Percentiles rank a stretch among this genome's conserved stretches.
Conservation (phyloP, 2,888 invertebrate species). For the Phaedon cochleariae region DNA sequence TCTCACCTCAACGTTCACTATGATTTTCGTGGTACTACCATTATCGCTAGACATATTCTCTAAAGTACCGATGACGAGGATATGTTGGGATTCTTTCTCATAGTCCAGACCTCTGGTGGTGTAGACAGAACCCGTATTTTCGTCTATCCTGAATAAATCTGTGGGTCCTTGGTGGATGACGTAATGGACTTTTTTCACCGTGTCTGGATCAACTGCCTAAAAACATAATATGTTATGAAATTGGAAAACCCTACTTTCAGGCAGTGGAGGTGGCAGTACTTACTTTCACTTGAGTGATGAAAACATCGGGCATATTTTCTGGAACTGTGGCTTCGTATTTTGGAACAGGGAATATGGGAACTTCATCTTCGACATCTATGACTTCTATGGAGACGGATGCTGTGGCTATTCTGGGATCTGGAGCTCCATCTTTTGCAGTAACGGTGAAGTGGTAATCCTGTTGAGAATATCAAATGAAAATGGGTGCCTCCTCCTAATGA, state of each 20-base stretch:
- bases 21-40: slow-evolving; percentile 78
- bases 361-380: slow-evolving; percentile 83
- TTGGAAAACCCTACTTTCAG: no score
- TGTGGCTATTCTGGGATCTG: slow-evolving; percentile 85
- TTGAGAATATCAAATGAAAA: no score
- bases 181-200: slow-evolving; percentile 82
- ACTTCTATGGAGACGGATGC: slow-evolving; percentile 86
- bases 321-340: slow-evolving; percentile 83
- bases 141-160: slow-evolving; percentile 83
- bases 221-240: slow-evolving; percentile 24
- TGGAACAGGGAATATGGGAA: slow-evolving; percentile 78
- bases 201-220: slow-evolving; percentile 85
- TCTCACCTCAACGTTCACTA: slow-evolving; percentile 73
- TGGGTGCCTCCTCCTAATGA: no score
- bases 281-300: slow-evolving; percentile 81
- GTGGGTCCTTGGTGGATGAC: slow-evolving; percentile 82
- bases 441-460: slow-evolving; percentile 85
- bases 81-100: slow-evolving; percentile 77
- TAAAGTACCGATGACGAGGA: slow-evolving; percentile 81
- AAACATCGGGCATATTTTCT: slow-evolving; percentile 82
- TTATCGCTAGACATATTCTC: slow-evolving; percentile 78
- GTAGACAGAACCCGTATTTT: slow-evolving; percentile 79
- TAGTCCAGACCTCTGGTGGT: slow-evolving; percentile 81
- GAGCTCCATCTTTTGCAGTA: slow-evolving; percentile 87
- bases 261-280: slow-evolving; percentile 38